phyloP scores from a whole-genome alignment of 2,113 vertebrate species.

The Psephotus haematonotus region DNA sequence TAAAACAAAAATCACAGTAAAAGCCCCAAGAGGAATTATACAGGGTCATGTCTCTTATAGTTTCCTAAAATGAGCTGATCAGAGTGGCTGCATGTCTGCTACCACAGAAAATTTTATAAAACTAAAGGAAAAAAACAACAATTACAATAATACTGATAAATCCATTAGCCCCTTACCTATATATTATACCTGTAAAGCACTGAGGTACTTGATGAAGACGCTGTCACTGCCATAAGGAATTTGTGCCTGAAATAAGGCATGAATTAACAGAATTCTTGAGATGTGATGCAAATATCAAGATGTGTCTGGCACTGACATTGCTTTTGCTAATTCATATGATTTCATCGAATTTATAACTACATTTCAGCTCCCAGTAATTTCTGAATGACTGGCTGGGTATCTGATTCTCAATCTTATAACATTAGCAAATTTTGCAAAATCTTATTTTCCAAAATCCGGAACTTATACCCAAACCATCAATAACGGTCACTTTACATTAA shows the following conservation, averaged over 20 bases:
- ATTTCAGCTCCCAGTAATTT: not conserved
- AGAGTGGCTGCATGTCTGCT: not conserved
- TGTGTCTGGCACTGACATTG: not conserved
- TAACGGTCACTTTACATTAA: not conserved
- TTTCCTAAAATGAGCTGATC: not conserved
- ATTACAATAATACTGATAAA: not conserved
- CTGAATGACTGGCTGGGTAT: not conserved
- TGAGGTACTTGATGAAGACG: not conserved
- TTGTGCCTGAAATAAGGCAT: not conserved
- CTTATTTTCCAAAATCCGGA: not conserved
- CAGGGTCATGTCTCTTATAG: not conserved
- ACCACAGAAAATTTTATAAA: not conserved
- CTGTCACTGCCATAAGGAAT: not conserved
- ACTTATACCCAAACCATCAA: not conserved
- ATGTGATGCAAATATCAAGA: not conserved
- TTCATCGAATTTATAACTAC: not conserved
- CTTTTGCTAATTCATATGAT: not conserved
- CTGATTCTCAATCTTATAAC: not conserved
- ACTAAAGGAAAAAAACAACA: not conserved
- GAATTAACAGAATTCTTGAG: not conserved
- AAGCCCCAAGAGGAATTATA: not conserved
- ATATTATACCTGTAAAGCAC: not conserved
- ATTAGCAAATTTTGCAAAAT: not conserved
- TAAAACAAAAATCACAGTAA: not conserved
- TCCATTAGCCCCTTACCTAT: not conserved